These are phyloP conservation scores for Galaxea fascicularis DNA, from an alignment of 92 coral and sea anemone species.

Conservation along the genomic window DNA sequence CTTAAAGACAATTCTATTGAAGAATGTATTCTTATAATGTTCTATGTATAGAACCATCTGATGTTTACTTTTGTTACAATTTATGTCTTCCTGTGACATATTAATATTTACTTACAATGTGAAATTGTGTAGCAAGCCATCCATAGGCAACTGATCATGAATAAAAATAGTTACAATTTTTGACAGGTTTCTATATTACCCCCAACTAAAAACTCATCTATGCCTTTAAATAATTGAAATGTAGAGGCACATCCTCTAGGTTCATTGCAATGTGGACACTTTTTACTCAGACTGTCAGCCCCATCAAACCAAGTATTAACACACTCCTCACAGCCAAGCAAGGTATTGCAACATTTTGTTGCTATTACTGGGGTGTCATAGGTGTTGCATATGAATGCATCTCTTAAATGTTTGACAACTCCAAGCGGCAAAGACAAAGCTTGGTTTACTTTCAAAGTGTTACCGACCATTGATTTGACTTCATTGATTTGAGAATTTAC, in stretches of 20 bases:
- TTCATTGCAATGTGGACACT: constrained; percentile 74
- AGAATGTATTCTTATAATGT: too few species aligned
- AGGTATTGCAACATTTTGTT: constrained; percentile 68
- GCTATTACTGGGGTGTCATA: constrained; percentile 73
- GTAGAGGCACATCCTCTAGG: constrained; percentile 69
- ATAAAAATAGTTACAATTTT: too few species aligned
- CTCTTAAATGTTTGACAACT: constrained; percentile 57
- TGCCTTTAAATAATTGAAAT: constrained; percentile 68
- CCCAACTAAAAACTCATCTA: constrained; percentile 70
- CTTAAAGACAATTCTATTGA: too few species aligned
- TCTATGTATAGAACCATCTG: too few species aligned
- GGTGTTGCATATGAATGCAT: constrained; percentile 79
- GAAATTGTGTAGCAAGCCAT: too few species aligned
- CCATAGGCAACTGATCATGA: too few species aligned
- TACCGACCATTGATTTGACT: constrained; percentile 52
- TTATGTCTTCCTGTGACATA: too few species aligned
- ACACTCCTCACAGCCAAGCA: constrained; percentile 75
- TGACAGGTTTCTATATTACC: too few species aligned
- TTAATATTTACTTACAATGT: too few species aligned
- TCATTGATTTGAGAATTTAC: constrained; percentile 45
- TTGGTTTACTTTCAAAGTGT: constrained; percentile 61
- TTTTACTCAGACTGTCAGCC: constrained; percentile 63
- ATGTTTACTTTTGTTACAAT: too few species aligned
- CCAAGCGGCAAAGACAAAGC: constrained; percentile 67
- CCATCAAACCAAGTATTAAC: constrained; percentile 76